Evolutionary conservation across 2,888 invertebrate genomes (phyloP).

Genomic region (Idaea straminata): DNA sequence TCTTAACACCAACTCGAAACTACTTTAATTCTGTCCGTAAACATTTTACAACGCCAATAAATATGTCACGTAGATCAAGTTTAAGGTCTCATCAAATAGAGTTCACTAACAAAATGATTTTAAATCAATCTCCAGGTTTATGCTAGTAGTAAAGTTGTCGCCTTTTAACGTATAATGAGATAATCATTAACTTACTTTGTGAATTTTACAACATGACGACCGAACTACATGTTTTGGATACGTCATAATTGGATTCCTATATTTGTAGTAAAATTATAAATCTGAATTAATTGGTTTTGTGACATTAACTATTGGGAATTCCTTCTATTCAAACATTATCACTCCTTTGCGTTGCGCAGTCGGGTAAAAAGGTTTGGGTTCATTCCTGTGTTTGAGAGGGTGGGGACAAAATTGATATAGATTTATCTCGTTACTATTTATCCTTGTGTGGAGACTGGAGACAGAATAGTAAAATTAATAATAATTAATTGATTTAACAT

Average conservation of each 20-base stretch:
- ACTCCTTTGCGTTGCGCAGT: no score
- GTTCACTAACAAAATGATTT: conserved; percentile 55
- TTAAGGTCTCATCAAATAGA: conserved; percentile 45
- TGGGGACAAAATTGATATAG: no score
- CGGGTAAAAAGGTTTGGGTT: no score
- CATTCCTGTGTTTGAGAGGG: no score
- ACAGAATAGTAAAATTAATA: no score
- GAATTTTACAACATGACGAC: conserved; percentile 28
- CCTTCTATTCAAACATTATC: background rate
- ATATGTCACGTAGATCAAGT: conserved; percentile 48
- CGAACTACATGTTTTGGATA: conserved; percentile 18
- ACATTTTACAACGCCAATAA: conserved; percentile 52
- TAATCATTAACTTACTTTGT: conserved; percentile 51
- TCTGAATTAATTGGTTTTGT: conserved; percentile 38
- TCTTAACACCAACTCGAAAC: conserved; percentile 21
- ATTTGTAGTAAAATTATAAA: conserved; percentile 28
- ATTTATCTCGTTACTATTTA: no score
- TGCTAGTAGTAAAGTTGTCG: conserved; percentile 60
- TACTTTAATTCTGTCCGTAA: conserved; percentile 26
- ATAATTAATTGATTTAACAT: no score
- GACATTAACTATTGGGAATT: background rate
- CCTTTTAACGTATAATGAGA: conserved; percentile 59
- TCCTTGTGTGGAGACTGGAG: no score
- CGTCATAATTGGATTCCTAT: conserved; percentile 11
- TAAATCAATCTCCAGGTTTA: conserved; percentile 61